phyloP scores from a whole-genome alignment of 2,797 vertebrate species.

The Holocentrus rufus region DNA sequence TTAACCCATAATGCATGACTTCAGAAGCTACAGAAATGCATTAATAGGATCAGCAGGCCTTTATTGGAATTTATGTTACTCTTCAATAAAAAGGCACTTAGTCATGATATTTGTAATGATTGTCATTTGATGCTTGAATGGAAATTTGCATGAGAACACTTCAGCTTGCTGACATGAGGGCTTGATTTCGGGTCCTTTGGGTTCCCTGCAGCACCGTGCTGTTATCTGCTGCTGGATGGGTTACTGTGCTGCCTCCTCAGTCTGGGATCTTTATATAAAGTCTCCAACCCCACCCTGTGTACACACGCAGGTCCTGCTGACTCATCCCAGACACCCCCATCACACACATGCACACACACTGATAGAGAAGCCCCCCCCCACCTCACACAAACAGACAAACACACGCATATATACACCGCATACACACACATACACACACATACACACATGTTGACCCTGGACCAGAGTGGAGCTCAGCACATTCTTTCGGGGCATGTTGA shows the following conservation, averaged over 20 bases:
- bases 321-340: constrained; percentile 37
- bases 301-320: constrained; percentile 46
- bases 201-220: constrained; percentile 3
- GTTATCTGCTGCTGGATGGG: constrained; percentile 5
- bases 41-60: background rate
- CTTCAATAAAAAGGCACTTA: background rate
- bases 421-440: background rate
- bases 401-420: constrained; percentile 4
- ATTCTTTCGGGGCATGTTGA: constrained; percentile 77
- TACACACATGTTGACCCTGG: constrained; percentile 31
- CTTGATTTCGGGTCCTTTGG: background rate
- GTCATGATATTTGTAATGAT: background rate
- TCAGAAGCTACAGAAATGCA: background rate
- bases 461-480: constrained; percentile 69
- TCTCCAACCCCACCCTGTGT: constrained; percentile 14
- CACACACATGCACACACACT: constrained; percentile 5
- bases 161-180: background rate
- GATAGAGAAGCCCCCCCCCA: constrained; percentile 13
- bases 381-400: constrained; percentile 1
- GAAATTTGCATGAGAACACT: background rate
- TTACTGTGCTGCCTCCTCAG: constrained; percentile 22
- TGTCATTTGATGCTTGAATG: constrained; percentile 1
- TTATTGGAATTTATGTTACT: constrained; percentile 12
- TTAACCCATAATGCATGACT: background rate
- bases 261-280: constrained; percentile 25